These are phyloP conservation scores for Parus major DNA, from an alignment of 2,113 vertebrate genomes.

Conservation along the genomic window DNA sequence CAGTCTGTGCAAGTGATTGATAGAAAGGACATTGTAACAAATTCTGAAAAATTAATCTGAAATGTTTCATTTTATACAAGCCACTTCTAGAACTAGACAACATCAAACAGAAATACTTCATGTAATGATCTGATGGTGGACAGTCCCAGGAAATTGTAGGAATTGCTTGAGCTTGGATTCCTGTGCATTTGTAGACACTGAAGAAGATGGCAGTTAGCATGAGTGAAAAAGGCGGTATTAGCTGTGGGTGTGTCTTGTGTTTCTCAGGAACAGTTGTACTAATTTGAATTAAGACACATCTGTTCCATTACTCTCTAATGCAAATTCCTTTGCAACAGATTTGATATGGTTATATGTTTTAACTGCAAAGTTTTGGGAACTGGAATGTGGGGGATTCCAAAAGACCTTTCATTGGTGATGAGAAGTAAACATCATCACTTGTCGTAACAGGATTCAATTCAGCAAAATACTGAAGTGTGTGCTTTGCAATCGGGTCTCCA, in stretches of 20 bases:
- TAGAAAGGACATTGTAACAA: neutral
- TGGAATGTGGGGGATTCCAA: neutral
- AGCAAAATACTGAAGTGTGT: neutral
- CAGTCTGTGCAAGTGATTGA: neutral
- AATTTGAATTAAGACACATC: rapidly evolving
- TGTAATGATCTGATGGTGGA: neutral
- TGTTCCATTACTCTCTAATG: neutral
- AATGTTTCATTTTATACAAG: neutral
- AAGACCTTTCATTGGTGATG: neutral
- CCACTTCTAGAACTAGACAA: neutral
- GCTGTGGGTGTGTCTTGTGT: neutral
- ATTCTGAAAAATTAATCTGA: neutral
- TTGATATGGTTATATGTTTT: neutral
- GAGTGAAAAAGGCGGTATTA: neutral
- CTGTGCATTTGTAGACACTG: neutral
- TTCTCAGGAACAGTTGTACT: neutral
- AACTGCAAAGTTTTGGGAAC: neutral
- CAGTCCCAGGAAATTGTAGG: neutral
- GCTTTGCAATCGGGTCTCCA: neutral
- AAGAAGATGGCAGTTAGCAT: neutral
- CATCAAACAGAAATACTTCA: neutral
- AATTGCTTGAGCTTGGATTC: neutral
- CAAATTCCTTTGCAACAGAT: neutral
- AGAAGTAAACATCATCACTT: neutral
- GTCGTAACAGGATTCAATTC: neutral